phyloP scores from a whole-genome alignment of 1,140 invertebrate species.

The Teleopsis dalmanni region DNA sequence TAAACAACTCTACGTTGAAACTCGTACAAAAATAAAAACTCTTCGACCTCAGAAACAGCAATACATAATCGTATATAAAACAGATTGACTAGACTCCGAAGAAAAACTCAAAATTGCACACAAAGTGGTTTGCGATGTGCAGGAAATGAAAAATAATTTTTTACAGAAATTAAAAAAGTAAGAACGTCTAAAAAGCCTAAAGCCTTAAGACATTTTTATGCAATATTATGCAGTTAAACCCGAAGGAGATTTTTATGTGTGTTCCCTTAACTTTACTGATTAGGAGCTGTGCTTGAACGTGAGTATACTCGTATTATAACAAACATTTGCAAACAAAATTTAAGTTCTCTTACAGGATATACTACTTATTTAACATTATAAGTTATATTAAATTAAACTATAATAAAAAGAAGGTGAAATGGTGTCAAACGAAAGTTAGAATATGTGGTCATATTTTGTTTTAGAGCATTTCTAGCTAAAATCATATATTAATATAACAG shows the following conservation, averaged over 20 bases:
- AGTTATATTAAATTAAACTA: not conserved
- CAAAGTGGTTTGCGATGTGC: conserved; percentile 1
- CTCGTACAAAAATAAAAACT: conserved; percentile 9
- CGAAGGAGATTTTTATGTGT: conserved; percentile 8
- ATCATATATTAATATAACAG: not conserved
- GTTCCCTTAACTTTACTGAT: conserved; percentile 6
- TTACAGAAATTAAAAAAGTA: not conserved
- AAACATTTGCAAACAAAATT: conserved; percentile 1
- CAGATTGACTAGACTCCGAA: too few species aligned
- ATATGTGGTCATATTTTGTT: not conserved
- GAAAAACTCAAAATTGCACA: not conserved
- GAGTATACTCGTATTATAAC: conserved; percentile 4
- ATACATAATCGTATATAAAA: too few species aligned
- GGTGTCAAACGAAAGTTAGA: not conserved
- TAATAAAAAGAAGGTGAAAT: conserved; percentile 1
- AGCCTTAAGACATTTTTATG: conserved; percentile 5
- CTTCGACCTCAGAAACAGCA: not conserved
- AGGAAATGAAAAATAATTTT: conserved; percentile 1
- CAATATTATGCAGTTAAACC: not conserved
- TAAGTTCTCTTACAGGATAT: conserved; percentile 2
- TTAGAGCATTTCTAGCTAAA: not conserved
- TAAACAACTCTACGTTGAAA: conserved; percentile 4
- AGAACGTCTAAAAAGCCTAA: conserved; percentile 1
- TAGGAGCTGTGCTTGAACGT: conserved; percentile 3
- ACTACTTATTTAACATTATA: not conserved